Evolutionary conservation across 2,888 invertebrate genomes (phyloP).

Genomic region (Cremastinae sp.): DNA sequence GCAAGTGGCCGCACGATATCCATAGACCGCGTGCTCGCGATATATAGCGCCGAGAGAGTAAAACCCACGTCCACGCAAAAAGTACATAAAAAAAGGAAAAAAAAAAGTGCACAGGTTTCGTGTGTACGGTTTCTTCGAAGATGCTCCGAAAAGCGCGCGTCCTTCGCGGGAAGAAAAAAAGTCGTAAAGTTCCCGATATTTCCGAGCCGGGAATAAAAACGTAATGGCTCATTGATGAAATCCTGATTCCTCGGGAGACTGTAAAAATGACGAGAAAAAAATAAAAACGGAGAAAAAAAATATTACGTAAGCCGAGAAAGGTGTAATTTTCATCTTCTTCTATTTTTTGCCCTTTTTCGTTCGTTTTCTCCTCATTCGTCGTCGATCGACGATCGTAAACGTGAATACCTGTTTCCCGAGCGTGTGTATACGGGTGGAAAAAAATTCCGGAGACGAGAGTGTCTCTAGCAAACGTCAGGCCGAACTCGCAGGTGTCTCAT

Average conservation of each 20-base stretch:
- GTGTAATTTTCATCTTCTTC: no score
- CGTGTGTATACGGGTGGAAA: not conserved
- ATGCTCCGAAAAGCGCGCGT: no score
- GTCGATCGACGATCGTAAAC: conserved; percentile 14
- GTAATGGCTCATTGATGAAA: no score
- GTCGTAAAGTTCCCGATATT: not conserved
- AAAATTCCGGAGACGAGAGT: not conserved
- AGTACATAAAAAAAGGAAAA: not conserved
- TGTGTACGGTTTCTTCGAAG: not conserved
- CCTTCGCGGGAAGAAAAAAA: not conserved
- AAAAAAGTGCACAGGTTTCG: no score
- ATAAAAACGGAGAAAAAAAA: no score
- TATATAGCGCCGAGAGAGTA: not conserved
- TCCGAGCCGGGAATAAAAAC: no score
- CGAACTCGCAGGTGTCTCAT: conserved; percentile 40
- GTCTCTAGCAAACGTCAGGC: conserved; percentile 41
- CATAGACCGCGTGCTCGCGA: conserved; percentile 31
- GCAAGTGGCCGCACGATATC: conserved; percentile 54
- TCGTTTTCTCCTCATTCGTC: conserved; percentile 13
- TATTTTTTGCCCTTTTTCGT: not conserved
- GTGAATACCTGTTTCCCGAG: conserved; percentile 4
- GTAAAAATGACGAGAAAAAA: no score
- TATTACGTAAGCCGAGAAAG: not conserved
- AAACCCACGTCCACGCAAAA: not conserved
- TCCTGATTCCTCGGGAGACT: no score